These are phyloP conservation scores for Odontophorus gujanensis DNA, from an alignment of 2,113 vertebrate species.

Conservation along the genomic window DNA sequence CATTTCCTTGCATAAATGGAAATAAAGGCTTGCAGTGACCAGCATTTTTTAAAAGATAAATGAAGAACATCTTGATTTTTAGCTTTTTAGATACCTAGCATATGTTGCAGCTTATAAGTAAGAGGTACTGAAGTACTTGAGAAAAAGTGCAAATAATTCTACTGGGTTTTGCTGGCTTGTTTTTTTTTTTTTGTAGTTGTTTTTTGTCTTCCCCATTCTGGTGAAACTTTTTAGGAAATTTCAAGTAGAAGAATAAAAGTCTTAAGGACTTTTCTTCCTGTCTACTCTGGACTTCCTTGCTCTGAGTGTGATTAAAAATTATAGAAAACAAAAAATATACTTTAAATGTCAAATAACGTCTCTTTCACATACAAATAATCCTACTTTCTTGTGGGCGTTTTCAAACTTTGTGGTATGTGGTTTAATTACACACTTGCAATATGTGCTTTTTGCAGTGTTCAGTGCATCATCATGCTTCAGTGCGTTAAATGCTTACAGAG, in stretches of 20 bases:
- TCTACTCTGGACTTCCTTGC: not conserved
- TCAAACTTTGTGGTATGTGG: rapidly evolving
- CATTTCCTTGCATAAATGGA: not conserved
- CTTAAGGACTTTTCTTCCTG: not conserved
- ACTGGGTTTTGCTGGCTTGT: too few species aligned
- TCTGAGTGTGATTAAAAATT: not conserved
- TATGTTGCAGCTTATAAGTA: constrained; percentile 15
- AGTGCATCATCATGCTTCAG: not conserved
- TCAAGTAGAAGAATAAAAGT: not conserved
- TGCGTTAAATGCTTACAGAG: not conserved
- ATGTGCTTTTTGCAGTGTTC: not conserved
- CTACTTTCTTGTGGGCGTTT: not conserved
- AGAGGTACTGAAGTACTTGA: constrained; percentile 5
- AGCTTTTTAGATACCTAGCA: constrained; percentile 19
- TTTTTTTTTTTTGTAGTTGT: too few species aligned
- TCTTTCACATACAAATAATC: not conserved
- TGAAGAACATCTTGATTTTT: not conserved
- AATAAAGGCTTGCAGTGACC: constrained; percentile 5
- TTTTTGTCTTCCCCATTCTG: not conserved
- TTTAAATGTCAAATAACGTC: not conserved
- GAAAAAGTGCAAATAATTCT: not conserved
- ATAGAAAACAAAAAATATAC: not conserved
- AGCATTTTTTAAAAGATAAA: constrained; percentile 17
- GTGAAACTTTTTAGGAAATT: not conserved
- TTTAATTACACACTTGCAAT: not conserved